Evolutionary conservation across 2,113 vertebrate genomes (phyloP), one percentile per base, ranked within the genome.

Genomic region (Catharus minimus): DNA sequence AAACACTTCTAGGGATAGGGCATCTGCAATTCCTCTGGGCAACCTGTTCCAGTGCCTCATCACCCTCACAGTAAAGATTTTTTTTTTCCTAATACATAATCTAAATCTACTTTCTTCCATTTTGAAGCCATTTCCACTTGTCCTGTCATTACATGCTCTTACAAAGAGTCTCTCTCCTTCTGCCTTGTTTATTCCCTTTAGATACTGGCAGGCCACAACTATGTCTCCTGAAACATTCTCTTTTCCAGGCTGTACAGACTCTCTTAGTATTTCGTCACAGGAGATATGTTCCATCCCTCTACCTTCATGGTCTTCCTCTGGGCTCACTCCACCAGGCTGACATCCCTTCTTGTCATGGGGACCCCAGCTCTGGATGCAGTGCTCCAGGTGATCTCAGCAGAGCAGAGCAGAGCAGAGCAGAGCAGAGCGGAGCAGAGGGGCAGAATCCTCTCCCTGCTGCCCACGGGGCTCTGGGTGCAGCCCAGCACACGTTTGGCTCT

Each of bases 241-340:
- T 49, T 43, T 50, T n/a, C 22, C 32, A 50, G 22, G 22, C 36
- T 65, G 15, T 27, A 36, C 11, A 57, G 57, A 65, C 15, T 23
- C 7, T 17, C 22, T 56, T 17, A 79, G 21, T 7, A 10, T 36
- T 56, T 49, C 32, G 21, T 56, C 36, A 22, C 0, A 19, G 17
- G 26, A 64, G 12, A 23, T 26, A 9, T 22, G 10, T 26, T 56
- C 41, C 26, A 71, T 56, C 21, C 26, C 11, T 36, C 30, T 36
- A 18, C 22, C 41, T 43, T 43, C 0, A 2, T 33, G 10, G 8
- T 33, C 8, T 39, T 56, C 30, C 30, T 56, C 47, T 55, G 56
- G 20, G 30, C 7, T 39, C 33, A 7, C 9, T 56, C 9, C 14
- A 49, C 32, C 9, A 26, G 20, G 21, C 0, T 6, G 2, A 15